phyloP scores from a whole-genome alignment of 2,888 invertebrate species.

The Conistra vaccinii region DNA sequence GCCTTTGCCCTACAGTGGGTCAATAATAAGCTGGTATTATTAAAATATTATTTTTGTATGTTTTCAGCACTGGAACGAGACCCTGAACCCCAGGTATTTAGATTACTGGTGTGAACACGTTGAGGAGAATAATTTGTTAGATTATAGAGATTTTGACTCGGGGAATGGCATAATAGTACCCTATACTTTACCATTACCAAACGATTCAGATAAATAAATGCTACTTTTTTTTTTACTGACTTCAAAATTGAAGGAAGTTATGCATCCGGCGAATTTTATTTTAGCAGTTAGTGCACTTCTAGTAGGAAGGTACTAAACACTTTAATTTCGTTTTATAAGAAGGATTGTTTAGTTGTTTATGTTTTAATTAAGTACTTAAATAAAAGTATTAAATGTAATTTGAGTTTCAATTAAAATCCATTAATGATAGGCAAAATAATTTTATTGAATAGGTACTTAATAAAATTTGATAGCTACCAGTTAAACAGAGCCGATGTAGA shows the following conservation, averaged over 20 bases:
- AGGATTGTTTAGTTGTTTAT: slow-evolving; percentile 14
- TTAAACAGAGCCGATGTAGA: slow-evolving; percentile 45
- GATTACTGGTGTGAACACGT: slow-evolving; percentile 89
- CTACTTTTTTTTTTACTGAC: no score
- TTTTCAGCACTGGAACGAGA: slow-evolving; percentile 89
- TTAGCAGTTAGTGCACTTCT: neutral
- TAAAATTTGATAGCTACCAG: slow-evolving; percentile 48
- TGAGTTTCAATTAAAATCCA: slow-evolving; percentile 54
- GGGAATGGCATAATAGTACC: slow-evolving; percentile 80
- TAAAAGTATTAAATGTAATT: slow-evolving; percentile 2
- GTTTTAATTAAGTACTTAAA: slow-evolving; percentile 13
- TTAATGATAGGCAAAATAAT: slow-evolving; percentile 43
- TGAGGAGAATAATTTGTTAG: slow-evolving; percentile 79
- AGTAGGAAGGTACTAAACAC: neutral
- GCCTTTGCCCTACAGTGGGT: no score
- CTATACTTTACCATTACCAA: slow-evolving; percentile 87
- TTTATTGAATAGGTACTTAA: slow-evolving; percentile 55
- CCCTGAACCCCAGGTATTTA: slow-evolving; percentile 79
- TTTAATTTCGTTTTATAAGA: slow-evolving; percentile 5
- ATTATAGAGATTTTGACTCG: slow-evolving; percentile 84
- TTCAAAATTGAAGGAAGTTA: neutral
- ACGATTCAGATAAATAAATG: slow-evolving; percentile 63
- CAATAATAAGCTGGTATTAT: no score
- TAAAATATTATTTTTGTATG: neutral
- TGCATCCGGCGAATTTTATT: neutral